Evolutionary conservation across 2,797 vertebrate genomes (phyloP), one percentile per base, ranked within the genome.

Genomic region (Tarsius wallacei): DNA sequence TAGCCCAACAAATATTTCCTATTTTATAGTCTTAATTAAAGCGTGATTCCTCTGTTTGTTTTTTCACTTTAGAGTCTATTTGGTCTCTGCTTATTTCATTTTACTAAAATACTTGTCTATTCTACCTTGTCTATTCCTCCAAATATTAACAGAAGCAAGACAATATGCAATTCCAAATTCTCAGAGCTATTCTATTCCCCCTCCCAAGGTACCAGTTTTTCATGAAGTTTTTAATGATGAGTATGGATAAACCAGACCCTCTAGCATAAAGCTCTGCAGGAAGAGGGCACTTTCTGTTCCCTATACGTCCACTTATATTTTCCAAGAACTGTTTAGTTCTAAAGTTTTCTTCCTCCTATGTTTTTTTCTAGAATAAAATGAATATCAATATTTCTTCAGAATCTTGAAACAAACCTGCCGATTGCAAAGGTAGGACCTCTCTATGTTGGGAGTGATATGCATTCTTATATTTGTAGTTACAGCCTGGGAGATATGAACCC

Each of bases 361-460:
- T 19, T 33, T 2, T 13, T 21, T n/a, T 17, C 15, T 53, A 53
- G 7, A n/a, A 10, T 51, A 31, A 53, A 82, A 42, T 83, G 53
- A n/a, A 59, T 24, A 17, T 55, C 13, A 63, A 33, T 26, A 28
- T 71, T 16, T 24, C n/a, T 87, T 68, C 92, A 57, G 0, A 93
- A 71, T 81, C 33, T 63, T 55, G 31, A 81, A 85, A 49, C 86
- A 81, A 87, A 95, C 86, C 71, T 96, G 61, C 17, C 80, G 16
- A 76, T 85, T 70, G 31, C 24, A 66, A 86, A 93, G 3, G 31
- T 5, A 64, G 28, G 14, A 4, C 19, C 28, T 87, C n/a, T 83
- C 19, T 13, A 66, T 26, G 19, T 31, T 24, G 24, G 1, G 2
- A 84, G 1, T 11, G 7, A 21, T 14, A n/a, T 31, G 5, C 12